Conservation (phyloP, 2,888 invertebrate genomes). For the Thera obeliscata region DNA sequence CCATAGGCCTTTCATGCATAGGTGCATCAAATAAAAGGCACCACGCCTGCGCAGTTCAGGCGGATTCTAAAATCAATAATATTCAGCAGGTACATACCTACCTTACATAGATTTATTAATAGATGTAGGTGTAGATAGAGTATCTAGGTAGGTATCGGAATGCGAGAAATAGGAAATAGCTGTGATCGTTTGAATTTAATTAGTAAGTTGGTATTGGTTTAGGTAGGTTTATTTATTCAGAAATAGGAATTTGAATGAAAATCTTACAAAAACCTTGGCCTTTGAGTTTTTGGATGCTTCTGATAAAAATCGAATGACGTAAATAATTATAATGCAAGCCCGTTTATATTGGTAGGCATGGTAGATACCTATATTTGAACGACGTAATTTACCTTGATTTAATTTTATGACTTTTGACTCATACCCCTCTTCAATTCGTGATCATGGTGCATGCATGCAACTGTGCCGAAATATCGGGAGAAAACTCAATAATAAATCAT, state of each 20-base stretch:
- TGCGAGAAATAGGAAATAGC: not conserved
- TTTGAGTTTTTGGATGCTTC: no score
- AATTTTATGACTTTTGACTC: no score
- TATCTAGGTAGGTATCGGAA: not conserved
- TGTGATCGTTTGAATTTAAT: not conserved
- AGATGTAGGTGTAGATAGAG: constrained; percentile 11
- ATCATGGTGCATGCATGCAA: no score
- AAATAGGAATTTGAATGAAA: not conserved
- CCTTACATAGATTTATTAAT: constrained; percentile 17
- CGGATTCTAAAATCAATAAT: constrained; percentile 27
- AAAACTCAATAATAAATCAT: no score
- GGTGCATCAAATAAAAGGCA: constrained; percentile 25
- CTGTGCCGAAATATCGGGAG: no score
- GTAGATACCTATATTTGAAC: no score
- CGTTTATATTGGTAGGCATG: no score
- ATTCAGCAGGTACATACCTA: constrained; percentile 5
- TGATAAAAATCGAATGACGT: no score
- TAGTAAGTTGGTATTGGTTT: not conserved
- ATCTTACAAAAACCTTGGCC: not conserved
- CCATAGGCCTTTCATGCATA: constrained; percentile 24
- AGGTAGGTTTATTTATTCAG: not conserved
- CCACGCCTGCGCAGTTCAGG: constrained; percentile 28
- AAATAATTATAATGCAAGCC: no score
- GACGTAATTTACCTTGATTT: no score
- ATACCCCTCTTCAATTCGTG: no score